Base-by-base conservation (phyloP, 2,888 invertebrate species). In the Melieria picta region DNA sequence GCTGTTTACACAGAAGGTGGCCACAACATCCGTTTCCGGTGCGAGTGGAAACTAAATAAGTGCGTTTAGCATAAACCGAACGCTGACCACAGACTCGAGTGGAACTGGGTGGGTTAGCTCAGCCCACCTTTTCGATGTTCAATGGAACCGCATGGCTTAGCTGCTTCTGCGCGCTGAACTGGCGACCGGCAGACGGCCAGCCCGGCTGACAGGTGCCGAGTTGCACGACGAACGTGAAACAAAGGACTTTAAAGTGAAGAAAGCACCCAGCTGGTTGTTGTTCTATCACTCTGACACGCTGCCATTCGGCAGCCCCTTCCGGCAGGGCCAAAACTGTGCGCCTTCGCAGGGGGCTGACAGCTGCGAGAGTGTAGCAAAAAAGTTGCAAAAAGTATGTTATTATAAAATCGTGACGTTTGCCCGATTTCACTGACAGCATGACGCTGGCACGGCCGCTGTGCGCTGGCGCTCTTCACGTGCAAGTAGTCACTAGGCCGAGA, bases 401-500 rank as follows among this genome's bases (percentile, higher is more conserved):
- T 81, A 81, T 81, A 82, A 83, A 81, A 80, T 82, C 81, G 83
- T 82, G 83, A 81, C 81, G 81, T 79, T 82, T 80, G 78, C 79
- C 80, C 80, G 81, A 81, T 81, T 82, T 78, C 77, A 57, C 52
- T 50, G 70, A 66, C 10, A 46, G 58, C 52, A 50, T 11, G 5
- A 7, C 7, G 5, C 30, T 4, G 11, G n/a, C 3, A n/a, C 5
- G 11, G 5, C 43, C n/a, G 4, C n/a, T 46, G 45, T 16, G 16
- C 16, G 16, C 16, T 3, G 30, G 30, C 30, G 30, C 30, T 30
- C 30, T 30, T n/a, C 61, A 50, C 11, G 50, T 50, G 50, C 50
- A 50, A 10, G 11, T 50, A 11, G 16, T 43, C 58, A 13, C 11
- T 57, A 30, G 30, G 30, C 30, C 30, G 30, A 58, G 42, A 58